phyloP scores from a whole-genome alignment of 2,113 vertebrate species.

The Mungos mungo region DNA sequence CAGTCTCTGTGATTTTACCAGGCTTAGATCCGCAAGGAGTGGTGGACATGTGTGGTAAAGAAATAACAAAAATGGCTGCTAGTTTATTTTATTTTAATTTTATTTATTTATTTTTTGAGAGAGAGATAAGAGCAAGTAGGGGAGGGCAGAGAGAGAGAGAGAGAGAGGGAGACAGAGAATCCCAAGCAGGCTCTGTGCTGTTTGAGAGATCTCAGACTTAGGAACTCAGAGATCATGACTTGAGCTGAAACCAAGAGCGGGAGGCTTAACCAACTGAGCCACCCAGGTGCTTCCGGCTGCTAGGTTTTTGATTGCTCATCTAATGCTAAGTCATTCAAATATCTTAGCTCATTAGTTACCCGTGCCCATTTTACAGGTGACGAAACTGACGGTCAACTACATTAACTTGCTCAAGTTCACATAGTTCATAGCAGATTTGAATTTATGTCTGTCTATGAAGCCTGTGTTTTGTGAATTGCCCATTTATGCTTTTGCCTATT shows the following conservation, averaged over 20 bases:
- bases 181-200: no score
- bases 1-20: not conserved
- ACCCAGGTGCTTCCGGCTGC: no score
- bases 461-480: not conserved
- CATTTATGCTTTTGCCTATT: not conserved
- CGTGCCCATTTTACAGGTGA: not conserved
- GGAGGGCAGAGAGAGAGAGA: no score
- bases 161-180: no score
- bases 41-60: not conserved
- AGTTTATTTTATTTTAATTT: not conserved
- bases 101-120: no score
- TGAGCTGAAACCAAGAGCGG: no score
- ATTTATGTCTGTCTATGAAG: not conserved
- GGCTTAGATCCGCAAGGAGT: not conserved
- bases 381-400: not conserved
- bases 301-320: not conserved
- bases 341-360: not conserved
- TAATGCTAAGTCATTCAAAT: not conserved
- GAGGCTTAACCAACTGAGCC: no score
- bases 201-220: no score
- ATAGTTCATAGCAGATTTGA: not conserved
- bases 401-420: not conserved
- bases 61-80: not conserved
- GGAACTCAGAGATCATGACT: no score
- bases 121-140: no score